Percentiles rank a stretch among this genome's conserved stretches.
These are phyloP conservation scores for Falco punctatus DNA, from an alignment of 2,113 vertebrate species.

Conservation along the genomic window DNA sequence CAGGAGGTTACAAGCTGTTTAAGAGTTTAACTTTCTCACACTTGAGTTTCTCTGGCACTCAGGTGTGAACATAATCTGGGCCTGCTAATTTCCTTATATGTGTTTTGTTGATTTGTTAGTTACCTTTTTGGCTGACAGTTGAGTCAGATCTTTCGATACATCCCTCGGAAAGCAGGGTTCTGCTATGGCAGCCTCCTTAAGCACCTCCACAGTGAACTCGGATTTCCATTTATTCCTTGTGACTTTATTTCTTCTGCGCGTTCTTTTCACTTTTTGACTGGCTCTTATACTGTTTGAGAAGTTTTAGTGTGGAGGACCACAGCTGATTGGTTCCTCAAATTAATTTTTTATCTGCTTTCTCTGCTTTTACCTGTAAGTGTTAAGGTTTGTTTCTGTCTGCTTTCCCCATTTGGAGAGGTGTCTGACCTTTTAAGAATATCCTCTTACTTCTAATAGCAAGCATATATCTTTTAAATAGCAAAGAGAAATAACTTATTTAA, in stretches of 20 bases:
- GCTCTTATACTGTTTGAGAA: not conserved
- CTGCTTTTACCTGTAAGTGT: not conserved
- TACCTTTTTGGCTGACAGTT: not conserved
- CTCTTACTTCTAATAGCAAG: not conserved
- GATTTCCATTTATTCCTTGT: not conserved
- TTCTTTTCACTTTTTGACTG: not conserved
- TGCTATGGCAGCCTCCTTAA: not conserved
- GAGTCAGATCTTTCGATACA: not conserved
- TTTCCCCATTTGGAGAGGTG: not conserved
- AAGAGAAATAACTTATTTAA: not conserved
- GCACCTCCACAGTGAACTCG: not conserved
- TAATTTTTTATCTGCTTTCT: not conserved
- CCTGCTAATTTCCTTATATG: not conserved
- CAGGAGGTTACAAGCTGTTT: not conserved
- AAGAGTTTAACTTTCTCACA: slow-evolving; percentile 12
- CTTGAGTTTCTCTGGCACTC: not conserved
- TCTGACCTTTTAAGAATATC: not conserved
- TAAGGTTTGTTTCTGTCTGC: not conserved
- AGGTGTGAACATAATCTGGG: not conserved
- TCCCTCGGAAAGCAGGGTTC: not conserved
- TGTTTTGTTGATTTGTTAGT: not conserved
- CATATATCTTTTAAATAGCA: not conserved
- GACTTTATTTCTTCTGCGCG: not conserved
- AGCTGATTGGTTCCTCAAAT: not conserved
- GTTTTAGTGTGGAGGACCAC: not conserved